Conservation (phyloP, 1,140 invertebrate genomes). For the Acromyrmex heyeri region DNA sequence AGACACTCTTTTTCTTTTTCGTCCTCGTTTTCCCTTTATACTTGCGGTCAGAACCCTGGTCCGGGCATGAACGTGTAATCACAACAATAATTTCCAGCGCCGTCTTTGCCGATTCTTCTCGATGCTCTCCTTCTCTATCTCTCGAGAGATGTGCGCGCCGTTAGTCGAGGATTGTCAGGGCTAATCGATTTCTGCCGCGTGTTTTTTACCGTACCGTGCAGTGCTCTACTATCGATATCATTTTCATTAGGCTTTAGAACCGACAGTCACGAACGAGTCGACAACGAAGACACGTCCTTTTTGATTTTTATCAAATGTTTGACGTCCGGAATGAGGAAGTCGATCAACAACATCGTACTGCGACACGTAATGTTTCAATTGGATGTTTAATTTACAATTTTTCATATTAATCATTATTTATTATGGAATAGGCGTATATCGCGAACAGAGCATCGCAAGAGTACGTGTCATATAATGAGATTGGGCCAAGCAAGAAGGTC, state of each 20-base stretch:
- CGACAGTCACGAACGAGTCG: slow-evolving; percentile 28
- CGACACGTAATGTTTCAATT: slow-evolving; percentile 22
- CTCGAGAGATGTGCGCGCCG: slow-evolving; percentile 48
- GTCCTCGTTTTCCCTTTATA: slow-evolving; percentile 22
- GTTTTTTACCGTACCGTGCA: slow-evolving; percentile 5
- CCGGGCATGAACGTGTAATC: slow-evolving; percentile 65
- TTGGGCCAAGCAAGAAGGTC: neutral
- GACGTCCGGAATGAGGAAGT: slow-evolving; percentile 5
- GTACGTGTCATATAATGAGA: neutral
- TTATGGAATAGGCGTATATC: neutral
- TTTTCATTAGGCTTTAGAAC: slow-evolving; percentile 45
- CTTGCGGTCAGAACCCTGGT: slow-evolving; percentile 45
- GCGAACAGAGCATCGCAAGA: neutral
- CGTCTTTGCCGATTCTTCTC: slow-evolving; percentile 35
- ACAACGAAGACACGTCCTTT: slow-evolving; percentile 8
- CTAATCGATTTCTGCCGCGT: slow-evolving; percentile 55
- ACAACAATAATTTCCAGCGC: slow-evolving; percentile 63
- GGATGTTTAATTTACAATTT: neutral
- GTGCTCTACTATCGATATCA: slow-evolving; percentile 24
- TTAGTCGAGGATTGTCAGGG: slow-evolving; percentile 56
- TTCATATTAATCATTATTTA: neutral
- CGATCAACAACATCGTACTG: neutral
- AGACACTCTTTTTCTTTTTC: slow-evolving; percentile 10
- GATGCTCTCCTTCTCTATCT: neutral
- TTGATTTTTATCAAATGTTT: slow-evolving; percentile 1